phyloP scores from a whole-genome alignment of 2,113 vertebrate genomes.

The Odocoileus hemionus region DNA sequence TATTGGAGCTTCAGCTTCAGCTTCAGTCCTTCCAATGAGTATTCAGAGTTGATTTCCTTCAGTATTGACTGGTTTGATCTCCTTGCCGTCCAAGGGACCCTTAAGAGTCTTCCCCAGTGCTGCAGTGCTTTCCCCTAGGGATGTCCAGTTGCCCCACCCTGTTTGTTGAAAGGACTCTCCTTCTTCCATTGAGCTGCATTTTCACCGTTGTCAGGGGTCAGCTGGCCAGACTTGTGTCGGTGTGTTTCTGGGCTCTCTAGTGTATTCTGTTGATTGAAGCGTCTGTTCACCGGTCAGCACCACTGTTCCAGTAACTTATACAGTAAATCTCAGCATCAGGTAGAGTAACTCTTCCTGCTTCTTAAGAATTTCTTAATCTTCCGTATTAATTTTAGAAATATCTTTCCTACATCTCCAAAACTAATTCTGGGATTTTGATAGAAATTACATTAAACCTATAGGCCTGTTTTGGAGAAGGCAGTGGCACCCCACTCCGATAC shows the following conservation, averaged over 20 bases:
- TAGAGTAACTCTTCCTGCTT: neutral
- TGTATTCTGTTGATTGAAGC: too few relatives aligned
- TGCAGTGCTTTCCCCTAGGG: neutral
- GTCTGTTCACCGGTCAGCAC: neutral
- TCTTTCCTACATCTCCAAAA: neutral
- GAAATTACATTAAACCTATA: neutral
- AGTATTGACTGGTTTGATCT: neutral
- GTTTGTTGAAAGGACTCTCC: neutral
- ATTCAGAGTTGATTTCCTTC: neutral
- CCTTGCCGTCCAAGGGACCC: neutral
- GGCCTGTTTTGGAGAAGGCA: neutral
- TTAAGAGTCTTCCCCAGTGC: neutral
- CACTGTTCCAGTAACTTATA: neutral
- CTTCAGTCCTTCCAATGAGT: neutral
- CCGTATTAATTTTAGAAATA: neutral
- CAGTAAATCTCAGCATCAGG: neutral
- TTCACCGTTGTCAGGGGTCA: neutral
- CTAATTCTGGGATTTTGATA: neutral
- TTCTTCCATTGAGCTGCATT: neutral
- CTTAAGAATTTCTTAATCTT: neutral
- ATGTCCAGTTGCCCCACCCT: neutral
- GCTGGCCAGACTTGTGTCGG: fast-evolving
- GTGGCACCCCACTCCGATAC: too few relatives aligned
- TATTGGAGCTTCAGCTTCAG: neutral
- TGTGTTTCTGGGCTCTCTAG: neutral